These are phyloP conservation scores for Pasiphila rectangulata DNA, from an alignment of 2,888 invertebrate species.

Conservation along the genomic window DNA sequence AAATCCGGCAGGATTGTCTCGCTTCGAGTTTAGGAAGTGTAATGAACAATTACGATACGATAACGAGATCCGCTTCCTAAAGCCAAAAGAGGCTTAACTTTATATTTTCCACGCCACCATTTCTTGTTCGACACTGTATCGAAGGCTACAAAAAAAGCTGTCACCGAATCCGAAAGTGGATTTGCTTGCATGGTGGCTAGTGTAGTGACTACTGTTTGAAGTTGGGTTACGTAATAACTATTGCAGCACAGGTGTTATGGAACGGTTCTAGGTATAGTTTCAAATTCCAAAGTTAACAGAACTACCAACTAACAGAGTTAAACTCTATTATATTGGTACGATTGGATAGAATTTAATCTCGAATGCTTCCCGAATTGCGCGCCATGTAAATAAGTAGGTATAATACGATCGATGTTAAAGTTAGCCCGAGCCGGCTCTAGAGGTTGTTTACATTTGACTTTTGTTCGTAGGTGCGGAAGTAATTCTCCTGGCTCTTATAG, in stretches of 20 bases:
- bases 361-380: constrained; percentile 35
- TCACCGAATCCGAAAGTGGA: too few relatives aligned
- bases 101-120: constrained; percentile 29
- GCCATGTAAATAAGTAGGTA: constrained; percentile 45
- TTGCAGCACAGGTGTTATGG: too few relatives aligned
- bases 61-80: constrained; percentile 73
- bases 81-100: constrained; percentile 38
- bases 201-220: too few relatives aligned
- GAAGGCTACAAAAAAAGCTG: constrained; percentile 4
- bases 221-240: too few relatives aligned
- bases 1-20: constrained; percentile 69
- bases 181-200: not conserved
- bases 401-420: constrained; percentile 48
- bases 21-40: constrained; percentile 71
- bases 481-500: constrained; percentile 64
- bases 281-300: not conserved
- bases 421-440: constrained; percentile 55
- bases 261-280: not conserved
- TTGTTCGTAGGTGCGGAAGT: constrained; percentile 72
- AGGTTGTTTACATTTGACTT: constrained; percentile 81
- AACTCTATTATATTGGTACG: not conserved
- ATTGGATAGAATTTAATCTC: constrained; percentile 11
- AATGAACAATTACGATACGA: constrained; percentile 57
- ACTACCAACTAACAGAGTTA: not conserved
- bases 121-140: constrained; percentile 29